Evolutionary conservation across 2,797 vertebrate species (phyloP).

Genomic region (Tinamus major): DNA sequence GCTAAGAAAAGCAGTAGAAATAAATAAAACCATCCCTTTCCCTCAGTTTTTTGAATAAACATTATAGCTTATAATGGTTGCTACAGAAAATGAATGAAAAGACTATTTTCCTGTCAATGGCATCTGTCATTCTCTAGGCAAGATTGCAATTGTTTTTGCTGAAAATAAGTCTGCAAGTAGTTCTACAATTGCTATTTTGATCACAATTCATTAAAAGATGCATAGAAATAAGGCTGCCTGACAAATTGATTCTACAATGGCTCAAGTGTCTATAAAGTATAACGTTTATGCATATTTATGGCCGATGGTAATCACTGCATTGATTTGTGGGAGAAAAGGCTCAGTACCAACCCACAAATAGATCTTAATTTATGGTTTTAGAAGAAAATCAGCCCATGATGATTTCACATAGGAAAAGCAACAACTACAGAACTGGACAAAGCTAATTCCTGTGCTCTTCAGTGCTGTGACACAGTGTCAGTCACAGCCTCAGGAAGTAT

Average conservation of each 20-base stretch:
- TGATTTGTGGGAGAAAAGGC: neutral
- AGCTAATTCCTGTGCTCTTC: neutral
- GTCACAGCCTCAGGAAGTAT: neutral
- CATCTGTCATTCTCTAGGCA: neutral
- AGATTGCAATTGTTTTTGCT: neutral
- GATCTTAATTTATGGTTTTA: neutral
- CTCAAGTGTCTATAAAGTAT: neutral
- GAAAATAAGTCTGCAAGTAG: neutral
- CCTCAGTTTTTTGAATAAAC: neutral
- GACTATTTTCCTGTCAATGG: neutral
- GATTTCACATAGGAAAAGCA: neutral
- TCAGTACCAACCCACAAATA: neutral
- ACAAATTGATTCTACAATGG: conserved; percentile 15
- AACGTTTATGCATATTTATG: conserved; percentile 6
- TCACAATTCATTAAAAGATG: neutral
- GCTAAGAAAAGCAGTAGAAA: neutral
- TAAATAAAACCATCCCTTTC: neutral
- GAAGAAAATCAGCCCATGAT: neutral
- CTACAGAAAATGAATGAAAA: conserved; percentile 3
- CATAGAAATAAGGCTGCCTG: conserved; percentile 8
- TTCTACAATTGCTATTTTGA: conserved; percentile 7
- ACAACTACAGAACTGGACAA: neutral
- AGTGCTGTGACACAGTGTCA: neutral
- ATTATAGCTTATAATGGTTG: neutral
- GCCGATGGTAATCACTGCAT: neutral